Conservation (phyloP, 1,140 invertebrate species). For the Polypedilum pembai region DNA sequence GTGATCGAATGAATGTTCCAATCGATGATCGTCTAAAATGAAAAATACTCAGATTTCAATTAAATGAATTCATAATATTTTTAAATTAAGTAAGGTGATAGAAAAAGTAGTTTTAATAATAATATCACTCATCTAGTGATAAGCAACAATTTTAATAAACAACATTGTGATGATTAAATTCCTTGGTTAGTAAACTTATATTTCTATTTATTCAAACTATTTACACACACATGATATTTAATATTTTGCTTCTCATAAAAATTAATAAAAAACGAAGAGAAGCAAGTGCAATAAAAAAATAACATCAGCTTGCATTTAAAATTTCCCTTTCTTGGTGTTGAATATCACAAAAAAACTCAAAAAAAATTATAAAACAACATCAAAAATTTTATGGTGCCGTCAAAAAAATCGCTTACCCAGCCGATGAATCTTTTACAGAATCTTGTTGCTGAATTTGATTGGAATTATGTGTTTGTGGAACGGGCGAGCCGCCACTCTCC, state of each 20-base stretch:
- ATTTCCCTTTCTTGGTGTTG: too few species aligned
- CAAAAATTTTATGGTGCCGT: slow-evolving; percentile 32
- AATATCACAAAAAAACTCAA: neutral
- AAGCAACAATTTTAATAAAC: too few species aligned
- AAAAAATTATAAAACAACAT: neutral
- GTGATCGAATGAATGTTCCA: slow-evolving; percentile 43
- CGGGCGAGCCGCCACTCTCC: slow-evolving; percentile 56
- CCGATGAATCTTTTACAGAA: neutral
- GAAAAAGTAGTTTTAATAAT: too few species aligned
- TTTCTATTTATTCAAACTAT: too few species aligned
- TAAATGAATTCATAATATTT: too few species aligned
- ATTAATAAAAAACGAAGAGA: neutral
- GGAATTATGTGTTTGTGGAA: slow-evolving; percentile 37
- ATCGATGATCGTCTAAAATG: slow-evolving; percentile 41
- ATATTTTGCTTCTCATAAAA: too few species aligned
- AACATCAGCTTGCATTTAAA: too few species aligned
- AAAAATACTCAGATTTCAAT: neutral
- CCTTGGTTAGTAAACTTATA: too few species aligned
- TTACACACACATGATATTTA: too few species aligned
- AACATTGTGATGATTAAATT: too few species aligned
- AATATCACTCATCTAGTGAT: too few species aligned
- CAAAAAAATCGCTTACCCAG: neutral
- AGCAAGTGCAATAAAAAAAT: neutral
- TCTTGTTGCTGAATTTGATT: slow-evolving; percentile 15
- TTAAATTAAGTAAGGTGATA: too few species aligned